Conservation (phyloP, 2,113 vertebrate species). For the Maylandia zebra region DNA sequence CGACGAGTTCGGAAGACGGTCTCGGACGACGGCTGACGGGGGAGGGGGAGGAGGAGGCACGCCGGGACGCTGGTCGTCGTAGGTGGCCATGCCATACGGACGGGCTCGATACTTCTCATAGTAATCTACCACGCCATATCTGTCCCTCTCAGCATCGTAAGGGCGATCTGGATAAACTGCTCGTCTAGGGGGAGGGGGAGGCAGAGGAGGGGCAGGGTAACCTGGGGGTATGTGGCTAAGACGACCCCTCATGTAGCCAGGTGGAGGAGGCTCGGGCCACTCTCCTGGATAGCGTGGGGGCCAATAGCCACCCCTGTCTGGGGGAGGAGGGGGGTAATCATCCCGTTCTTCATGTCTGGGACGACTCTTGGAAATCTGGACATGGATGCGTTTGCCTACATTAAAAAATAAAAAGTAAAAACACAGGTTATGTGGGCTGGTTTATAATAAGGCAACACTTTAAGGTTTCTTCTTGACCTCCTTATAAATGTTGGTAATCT, state of each 20-base stretch:
- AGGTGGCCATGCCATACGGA: constrained; percentile 74
- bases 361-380: constrained; percentile 93
- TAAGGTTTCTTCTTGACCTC: too few species aligned
- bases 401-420: not conserved
- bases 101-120: constrained; percentile 94
- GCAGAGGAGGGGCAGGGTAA: constrained; percentile 77
- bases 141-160: constrained; percentile 80
- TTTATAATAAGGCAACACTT: not conserved
- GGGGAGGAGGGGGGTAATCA: constrained; percentile 77
- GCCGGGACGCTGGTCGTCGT: constrained; percentile 67
- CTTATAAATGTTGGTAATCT: not conserved
- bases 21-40: constrained; percentile 72
- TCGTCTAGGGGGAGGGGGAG: constrained; percentile 71
- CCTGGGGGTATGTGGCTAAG: constrained; percentile 61
- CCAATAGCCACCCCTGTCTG: constrained; percentile 89
- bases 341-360: constrained; percentile 83
- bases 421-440: not conserved
- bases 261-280: constrained; percentile 71
- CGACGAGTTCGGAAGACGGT: constrained; percentile 73
- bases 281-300: constrained; percentile 87
- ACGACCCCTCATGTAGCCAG: constrained; percentile 57
- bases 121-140: constrained; percentile 87
- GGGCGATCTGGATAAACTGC: constrained; percentile 73
- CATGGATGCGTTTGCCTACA: constrained; percentile 93
- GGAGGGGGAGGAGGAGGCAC: constrained; percentile 71